Evolutionary conservation across 2,888 invertebrate genomes (phyloP), one percentile per base, ranked within the genome.

Genomic region (Rhaphigaster nebulosa): DNA sequence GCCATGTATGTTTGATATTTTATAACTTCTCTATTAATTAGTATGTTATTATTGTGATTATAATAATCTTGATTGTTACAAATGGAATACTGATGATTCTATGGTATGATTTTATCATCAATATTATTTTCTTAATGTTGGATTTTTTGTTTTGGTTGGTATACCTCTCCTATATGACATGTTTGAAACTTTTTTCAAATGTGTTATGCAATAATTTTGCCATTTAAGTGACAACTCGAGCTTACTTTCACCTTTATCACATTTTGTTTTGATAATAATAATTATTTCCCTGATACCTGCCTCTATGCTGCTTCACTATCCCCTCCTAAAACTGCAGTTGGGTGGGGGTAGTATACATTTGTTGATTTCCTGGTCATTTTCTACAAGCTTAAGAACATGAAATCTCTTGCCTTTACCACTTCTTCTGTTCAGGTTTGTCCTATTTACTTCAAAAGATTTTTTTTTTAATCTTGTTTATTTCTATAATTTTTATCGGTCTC

Each of bases 221-320:
- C 29, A 26, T 45, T 26, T 50, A 45, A 80, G 26, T 41, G 45
- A 84, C 29, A 41, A 26, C 4, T 15, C n/a, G 15, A 41, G 45
- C n/a, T n/a, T 26, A 84, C 84, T 84, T 84, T 84, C 84, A 84
- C 84, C 84, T 13, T 84, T 84, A 84, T 84, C 84, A 84, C 41
- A 41, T 45, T 84, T 84, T 50, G 13, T 50, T 38, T 45, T 84
- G 84, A 84, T 84, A 84, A n/a, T n/a, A 84, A 84, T 84, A 84
- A 84, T 84, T 84, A 84, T n/a, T 50, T 41, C 41, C n/a, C n/a
- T 84, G 41, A 84, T 84, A 84, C 45, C 15, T 84, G 26, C 18
- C 84, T 26, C 12, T 45, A n/a, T 84, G 70, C 45, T 84, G 45
- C 84, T 84, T 45, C n/a, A 6, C 84, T n/a, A 45, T 23, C 84